phyloP scores from a whole-genome alignment of 2,113 vertebrate species.

The Synodontis membranacea region DNA sequence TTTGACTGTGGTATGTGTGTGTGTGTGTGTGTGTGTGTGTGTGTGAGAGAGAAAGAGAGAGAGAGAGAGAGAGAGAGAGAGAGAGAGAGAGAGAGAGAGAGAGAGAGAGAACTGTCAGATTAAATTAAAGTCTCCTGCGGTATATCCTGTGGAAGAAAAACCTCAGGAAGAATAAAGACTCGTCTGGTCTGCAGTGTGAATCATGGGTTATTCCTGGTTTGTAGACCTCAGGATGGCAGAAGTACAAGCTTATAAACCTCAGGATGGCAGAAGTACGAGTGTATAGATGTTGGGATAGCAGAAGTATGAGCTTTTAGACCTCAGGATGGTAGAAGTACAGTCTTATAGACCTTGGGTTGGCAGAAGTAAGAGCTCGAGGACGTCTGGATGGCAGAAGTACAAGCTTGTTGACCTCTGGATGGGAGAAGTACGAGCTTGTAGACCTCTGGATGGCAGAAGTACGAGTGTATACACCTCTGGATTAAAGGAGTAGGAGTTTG shows the following conservation, averaged over 20 bases:
- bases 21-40: conserved; percentile 31
- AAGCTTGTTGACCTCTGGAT: not conserved
- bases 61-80: not conserved
- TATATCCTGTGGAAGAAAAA: conserved; percentile 12
- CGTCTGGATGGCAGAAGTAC: not conserved
- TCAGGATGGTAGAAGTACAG: not conserved
- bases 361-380: not conserved
- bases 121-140: conserved; percentile 17
- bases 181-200: conserved; percentile 3
- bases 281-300: not conserved
- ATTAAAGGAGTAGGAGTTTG: not conserved
- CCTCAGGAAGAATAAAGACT: not conserved
- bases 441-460: not conserved
- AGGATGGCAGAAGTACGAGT: not conserved
- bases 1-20: not conserved
- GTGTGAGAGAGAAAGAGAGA: no score
- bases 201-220: not conserved
- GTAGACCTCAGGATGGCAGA: not conserved
- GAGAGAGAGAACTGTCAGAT: conserved; percentile 1
- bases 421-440: not conserved
- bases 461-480: not conserved
- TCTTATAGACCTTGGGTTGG: not conserved
- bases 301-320: not conserved
- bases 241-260: not conserved
- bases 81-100: not conserved